These are phyloP conservation scores for Alitta virens DNA, from an alignment of 2,888 invertebrate genomes.

Conservation along the genomic window DNA sequence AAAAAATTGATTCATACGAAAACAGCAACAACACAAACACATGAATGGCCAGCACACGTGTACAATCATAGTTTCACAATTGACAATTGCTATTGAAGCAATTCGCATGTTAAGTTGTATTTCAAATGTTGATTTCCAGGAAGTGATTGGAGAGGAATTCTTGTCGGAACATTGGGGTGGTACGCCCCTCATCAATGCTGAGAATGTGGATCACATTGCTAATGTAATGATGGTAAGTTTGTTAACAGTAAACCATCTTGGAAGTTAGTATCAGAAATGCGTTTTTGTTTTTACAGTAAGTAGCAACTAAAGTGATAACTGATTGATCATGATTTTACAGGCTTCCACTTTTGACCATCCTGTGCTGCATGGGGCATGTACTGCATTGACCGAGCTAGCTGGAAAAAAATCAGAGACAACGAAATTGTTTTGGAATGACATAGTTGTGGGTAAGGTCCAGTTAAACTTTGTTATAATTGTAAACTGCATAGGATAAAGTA, in stretches of 20 bases:
- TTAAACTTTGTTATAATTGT: too few relatives aligned
- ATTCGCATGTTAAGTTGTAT: too few relatives aligned
- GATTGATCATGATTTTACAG: too few relatives aligned
- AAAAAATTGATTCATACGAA: too few relatives aligned
- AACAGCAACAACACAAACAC: too few relatives aligned
- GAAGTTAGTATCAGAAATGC: too few relatives aligned
- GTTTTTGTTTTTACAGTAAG: too few relatives aligned
- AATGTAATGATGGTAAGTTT: conserved; percentile 27
- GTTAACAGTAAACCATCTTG: not conserved
- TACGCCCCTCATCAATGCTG: conserved; percentile 26
- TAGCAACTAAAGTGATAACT: too few relatives aligned
- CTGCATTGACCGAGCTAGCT: conserved; percentile 23
- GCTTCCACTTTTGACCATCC: conserved; percentile 27
- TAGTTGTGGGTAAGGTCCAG: conserved; percentile 30
- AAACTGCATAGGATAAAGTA: too few relatives aligned
- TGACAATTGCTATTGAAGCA: too few relatives aligned
- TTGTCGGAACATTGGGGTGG: conserved; percentile 37
- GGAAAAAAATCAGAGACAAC: conserved; percentile 15
- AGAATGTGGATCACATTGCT: conserved; percentile 27
- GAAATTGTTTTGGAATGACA: conserved; percentile 28
- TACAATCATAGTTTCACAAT: too few relatives aligned
- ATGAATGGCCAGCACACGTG: too few relatives aligned
- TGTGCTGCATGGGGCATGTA: conserved; percentile 30
- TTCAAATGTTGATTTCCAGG: conserved; percentile 3
- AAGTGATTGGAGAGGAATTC: conserved; percentile 25